Evolutionary conservation across 2,113 vertebrate species (phyloP).

Genomic region (Genyomyrus donnyi): DNA sequence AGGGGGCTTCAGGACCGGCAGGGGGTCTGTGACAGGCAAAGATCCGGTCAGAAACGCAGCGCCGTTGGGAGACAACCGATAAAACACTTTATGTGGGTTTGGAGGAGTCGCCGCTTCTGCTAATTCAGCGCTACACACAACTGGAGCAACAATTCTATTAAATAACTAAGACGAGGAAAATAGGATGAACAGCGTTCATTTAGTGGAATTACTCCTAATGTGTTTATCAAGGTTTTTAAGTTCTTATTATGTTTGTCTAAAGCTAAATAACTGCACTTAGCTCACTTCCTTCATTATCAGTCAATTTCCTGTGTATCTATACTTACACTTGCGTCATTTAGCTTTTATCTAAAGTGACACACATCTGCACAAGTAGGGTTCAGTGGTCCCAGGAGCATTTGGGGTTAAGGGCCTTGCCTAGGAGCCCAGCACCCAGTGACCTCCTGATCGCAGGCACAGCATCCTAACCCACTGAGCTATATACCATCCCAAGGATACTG

Average conservation of each 20-base stretch:
- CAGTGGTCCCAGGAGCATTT: not conserved
- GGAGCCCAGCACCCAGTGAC: not conserved
- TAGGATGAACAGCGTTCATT: not conserved
- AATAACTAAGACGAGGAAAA: not conserved
- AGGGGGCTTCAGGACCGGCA: conserved; percentile 54
- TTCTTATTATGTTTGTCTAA: not conserved
- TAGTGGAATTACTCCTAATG: not conserved
- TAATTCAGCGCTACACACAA: not conserved
- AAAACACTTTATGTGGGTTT: not conserved
- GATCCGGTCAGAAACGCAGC: conserved; percentile 9
- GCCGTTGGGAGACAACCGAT: not conserved
- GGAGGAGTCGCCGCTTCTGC: not conserved
- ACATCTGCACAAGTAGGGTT: not conserved
- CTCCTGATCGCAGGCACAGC: not conserved
- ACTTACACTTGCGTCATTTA: not conserved
- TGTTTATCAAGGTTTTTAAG: not conserved
- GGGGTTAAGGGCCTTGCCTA: not conserved
- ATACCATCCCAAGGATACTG: not conserved
- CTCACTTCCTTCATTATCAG: not conserved
- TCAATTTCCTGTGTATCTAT: not conserved
- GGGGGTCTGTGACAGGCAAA: conserved; percentile 62
- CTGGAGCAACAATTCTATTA: not conserved
- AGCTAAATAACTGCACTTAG: not conserved
- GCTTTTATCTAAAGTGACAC: not conserved
- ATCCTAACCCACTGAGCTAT: not conserved